Conservation (phyloP, 2,888 invertebrate genomes). For the Drosophila barbarae region DNA sequence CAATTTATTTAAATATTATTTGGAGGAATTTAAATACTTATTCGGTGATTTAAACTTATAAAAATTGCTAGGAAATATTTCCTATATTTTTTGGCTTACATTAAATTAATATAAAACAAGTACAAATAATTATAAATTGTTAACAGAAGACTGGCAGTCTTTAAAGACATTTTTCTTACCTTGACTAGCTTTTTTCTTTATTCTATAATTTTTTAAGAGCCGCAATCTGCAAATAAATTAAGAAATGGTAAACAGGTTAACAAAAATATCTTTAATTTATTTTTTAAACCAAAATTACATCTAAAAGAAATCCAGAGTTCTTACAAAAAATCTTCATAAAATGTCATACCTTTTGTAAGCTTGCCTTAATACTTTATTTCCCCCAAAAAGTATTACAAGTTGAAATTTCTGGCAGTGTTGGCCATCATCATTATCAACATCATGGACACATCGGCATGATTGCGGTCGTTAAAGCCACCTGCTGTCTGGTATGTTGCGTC, state of each 20-base stretch:
- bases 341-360: rapidly evolving
- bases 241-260: neutral
- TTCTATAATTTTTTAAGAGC: too few species aligned
- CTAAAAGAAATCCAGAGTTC: neutral
- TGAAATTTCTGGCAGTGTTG: slow-evolving; percentile 19
- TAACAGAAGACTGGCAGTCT: neutral
- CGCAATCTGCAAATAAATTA: slow-evolving; percentile 1
- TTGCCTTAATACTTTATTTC: too few species aligned
- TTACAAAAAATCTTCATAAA: neutral
- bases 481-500: slow-evolving; percentile 48
- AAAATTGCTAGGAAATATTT: neutral
- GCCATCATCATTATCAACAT: slow-evolving; percentile 38
- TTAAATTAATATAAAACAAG: neutral
- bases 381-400: neutral
- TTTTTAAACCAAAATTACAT: neutral
- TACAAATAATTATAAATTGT: neutral
- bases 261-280: too few species aligned
- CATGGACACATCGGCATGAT: slow-evolving; percentile 38
- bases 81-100: neutral
- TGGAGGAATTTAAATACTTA: neutral
- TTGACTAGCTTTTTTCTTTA: neutral
- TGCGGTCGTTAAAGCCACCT: slow-evolving; percentile 61
- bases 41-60: neutral
- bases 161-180: neutral
- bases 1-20: neutral